Evolutionary conservation across 2,113 vertebrate genomes (phyloP).

Genomic region (Perognathus longimembris): DNA sequence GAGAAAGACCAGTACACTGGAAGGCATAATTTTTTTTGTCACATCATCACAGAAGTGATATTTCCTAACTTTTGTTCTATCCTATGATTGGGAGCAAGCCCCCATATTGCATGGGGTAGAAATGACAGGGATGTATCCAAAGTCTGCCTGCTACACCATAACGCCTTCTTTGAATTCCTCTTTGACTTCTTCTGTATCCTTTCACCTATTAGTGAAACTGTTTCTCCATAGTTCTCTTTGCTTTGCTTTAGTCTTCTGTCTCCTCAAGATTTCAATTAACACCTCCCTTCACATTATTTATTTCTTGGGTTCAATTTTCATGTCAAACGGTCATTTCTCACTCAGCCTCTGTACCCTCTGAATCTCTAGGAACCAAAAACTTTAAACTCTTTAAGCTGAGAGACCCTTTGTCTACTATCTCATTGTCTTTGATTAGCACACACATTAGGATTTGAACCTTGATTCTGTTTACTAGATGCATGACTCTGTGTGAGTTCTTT

Average conservation of each 20-base stretch:
- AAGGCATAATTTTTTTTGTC: neutral
- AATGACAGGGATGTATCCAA: neutral
- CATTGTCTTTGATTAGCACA: neutral
- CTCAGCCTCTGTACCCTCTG: neutral
- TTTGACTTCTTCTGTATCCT: neutral
- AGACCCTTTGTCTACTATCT: neutral
- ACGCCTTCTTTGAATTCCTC: neutral
- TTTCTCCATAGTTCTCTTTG: neutral
- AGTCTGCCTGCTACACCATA: neutral
- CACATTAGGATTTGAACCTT: neutral
- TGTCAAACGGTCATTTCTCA: neutral
- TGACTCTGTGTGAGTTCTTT: neutral
- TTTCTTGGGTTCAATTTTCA: neutral
- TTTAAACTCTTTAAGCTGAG: neutral
- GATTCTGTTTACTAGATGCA: neutral
- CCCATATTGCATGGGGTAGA: neutral
- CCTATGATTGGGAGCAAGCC: neutral
- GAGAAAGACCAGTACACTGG: neutral
- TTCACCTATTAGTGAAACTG: neutral
- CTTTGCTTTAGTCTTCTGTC: slow-evolving; percentile 27
- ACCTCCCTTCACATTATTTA: neutral
- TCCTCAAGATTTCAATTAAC: neutral
- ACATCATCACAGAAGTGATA: neutral
- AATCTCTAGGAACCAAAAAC: neutral
- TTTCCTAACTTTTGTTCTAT: neutral